These are phyloP conservation scores for Thecocarcelia acutangulata DNA, from an alignment of 2,888 invertebrate genomes.

Conservation along the genomic window DNA sequence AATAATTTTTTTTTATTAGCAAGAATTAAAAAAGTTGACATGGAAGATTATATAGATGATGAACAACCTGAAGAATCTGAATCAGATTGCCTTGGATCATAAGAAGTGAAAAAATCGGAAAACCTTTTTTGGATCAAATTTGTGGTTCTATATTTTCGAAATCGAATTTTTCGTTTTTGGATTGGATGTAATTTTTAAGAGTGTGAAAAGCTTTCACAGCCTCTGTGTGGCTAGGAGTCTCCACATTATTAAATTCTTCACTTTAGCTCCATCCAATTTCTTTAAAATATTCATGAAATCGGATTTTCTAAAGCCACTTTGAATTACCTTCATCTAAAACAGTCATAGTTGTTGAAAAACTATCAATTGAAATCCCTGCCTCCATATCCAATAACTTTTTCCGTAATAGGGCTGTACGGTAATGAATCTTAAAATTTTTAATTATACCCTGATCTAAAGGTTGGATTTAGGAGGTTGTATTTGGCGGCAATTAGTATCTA, in stretches of 20 bases:
- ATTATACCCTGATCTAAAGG: too few species aligned
- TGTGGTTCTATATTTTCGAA: constrained; percentile 15
- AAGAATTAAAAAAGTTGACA: too few species aligned
- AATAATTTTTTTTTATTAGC: too few species aligned
- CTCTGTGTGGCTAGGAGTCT: constrained; percentile 12
- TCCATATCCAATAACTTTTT: constrained; percentile 16
- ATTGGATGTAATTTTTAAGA: constrained; percentile 17
- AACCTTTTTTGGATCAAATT: too few species aligned
- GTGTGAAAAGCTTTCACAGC: constrained; percentile 20
- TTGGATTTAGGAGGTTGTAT: neutral
- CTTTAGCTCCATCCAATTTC: neutral
- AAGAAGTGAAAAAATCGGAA: too few species aligned
- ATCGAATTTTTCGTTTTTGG: constrained; percentile 6
- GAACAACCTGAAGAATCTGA: too few species aligned
- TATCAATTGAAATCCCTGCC: constrained; percentile 31
- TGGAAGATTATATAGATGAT: too few species aligned
- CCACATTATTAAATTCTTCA: constrained; percentile 11
- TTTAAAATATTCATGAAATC: too few species aligned
- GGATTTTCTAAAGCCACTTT: too few species aligned
- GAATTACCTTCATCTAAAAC: neutral
- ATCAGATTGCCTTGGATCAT: too few species aligned
- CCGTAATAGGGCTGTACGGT: constrained; percentile 19
- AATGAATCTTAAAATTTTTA: constrained; percentile 12
- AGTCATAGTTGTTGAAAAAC: constrained; percentile 6
- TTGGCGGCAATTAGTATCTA: constrained; percentile 18